These are phyloP conservation scores for Acleris sparsana DNA, from an alignment of 2,888 invertebrate genomes.

Conservation along the genomic window DNA sequence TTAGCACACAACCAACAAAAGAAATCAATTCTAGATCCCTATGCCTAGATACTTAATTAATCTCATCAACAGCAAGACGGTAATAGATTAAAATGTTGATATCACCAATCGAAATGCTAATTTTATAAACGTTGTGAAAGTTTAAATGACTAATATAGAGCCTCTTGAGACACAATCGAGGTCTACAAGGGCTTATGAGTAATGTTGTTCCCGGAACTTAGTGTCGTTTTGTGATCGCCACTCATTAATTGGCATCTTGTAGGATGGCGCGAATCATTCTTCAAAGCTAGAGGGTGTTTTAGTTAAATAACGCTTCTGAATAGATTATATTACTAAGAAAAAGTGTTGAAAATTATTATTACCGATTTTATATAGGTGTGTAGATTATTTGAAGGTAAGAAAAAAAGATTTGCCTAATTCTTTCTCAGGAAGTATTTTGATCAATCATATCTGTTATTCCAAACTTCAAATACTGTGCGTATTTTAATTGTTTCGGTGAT, in stretches of 20 bases:
- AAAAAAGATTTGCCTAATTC: no score
- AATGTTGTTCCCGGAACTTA: conserved; percentile 38
- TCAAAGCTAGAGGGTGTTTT: conserved; percentile 36
- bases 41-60: conserved; percentile 21
- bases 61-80: conserved; percentile 7
- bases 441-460: no score
- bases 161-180: conserved; percentile 20
- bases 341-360: no score
- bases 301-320: neutral
- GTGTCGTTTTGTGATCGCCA: conserved; percentile 49
- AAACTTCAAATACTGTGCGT: no score
- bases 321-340: neutral
- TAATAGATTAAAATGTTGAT: conserved; percentile 22
- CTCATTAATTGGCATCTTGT: conserved; percentile 58
- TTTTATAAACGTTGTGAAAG: conserved; percentile 31
- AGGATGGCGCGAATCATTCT: conserved; percentile 44
- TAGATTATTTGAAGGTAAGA: no score
- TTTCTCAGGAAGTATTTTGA: no score
- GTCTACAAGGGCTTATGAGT: conserved; percentile 31
- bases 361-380: no score
- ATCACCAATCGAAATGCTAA: conserved; percentile 26
- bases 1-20: neutral
- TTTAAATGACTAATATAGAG: conserved; percentile 29
- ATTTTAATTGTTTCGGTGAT: no score
- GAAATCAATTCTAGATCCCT: neutral